Evolutionary conservation across 2,113 vertebrate species (phyloP), one percentile per base, ranked within the genome.

Genomic region (Actenoides hombroni): DNA sequence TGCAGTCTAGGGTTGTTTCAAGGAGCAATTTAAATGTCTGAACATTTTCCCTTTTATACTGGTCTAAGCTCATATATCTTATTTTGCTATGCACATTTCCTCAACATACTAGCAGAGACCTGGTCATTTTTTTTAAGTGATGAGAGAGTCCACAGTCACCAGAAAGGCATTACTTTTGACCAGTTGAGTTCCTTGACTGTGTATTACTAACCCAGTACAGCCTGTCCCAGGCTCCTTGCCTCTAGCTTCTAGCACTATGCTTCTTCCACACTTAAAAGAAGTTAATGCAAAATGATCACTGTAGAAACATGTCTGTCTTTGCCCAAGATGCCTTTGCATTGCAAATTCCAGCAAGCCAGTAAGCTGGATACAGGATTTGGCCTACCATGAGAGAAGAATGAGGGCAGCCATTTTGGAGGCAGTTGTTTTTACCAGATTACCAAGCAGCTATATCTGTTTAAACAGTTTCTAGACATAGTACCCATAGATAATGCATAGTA

Each of bases 11-110:
- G 77, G 61, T 86, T 93, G 37, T 82, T 96, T 88, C 61, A 79
- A 79, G 88, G 28, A 89, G 49, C 49, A 93, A 94, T 96, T 96
- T 95, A 94, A 95, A 93, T 89, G 95, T 92, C 95, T 95, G 88
- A 95, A 60, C 80, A 61, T 86, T 92, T 75, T 93, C 65, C 57
- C 44, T 90, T 90, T 94, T 65, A 37, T 69, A 70, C 16, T n/a
- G 14, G 33, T 60, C 64, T 90, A 51, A 84, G 29, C 29, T 75
- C 64, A 67, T 49, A 78, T 19, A 48, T 69, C 53, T 92, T 28
- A 40, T 71, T 84, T 89, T 77, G n/a, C 81, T 93, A 74, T 11
- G 20, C 65, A 68, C 40, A 75, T 75, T 80, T 90, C 53, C 79
- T 86, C 73, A 86, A 28, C 31, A 13, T 1, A 57, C 68, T n/a